A percentile compares a stretch with the other conserved stretches of the same genome.
Evolutionary conservation across 2,888 invertebrate genomes (phyloP).

Genomic region (Zhuqinia jingwanae): DNA sequence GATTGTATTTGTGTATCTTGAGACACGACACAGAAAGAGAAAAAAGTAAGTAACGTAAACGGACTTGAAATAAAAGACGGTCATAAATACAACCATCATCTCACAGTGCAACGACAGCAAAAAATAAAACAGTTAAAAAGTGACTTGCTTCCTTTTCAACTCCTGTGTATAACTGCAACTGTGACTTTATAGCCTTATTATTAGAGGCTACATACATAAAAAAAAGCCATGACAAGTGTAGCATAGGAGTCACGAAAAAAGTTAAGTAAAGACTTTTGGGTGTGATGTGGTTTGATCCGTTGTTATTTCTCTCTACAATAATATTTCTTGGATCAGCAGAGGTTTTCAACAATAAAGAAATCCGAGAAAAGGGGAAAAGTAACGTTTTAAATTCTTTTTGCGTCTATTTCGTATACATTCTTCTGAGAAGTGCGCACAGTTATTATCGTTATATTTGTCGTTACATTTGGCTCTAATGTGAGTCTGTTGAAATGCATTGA

Average conservation of each 20-base stretch:
- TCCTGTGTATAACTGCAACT: too few species aligned
- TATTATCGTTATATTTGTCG: constrained; percentile 26
- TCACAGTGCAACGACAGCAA: not conserved
- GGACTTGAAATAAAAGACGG: constrained; percentile 53
- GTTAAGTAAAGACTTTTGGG: too few species aligned
- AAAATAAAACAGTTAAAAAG: not conserved
- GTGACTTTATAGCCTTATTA: too few species aligned
- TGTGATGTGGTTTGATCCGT: too few species aligned
- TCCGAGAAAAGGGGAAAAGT: not conserved
- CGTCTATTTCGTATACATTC: not conserved
- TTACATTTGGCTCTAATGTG: not conserved
- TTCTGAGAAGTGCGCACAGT: not conserved
- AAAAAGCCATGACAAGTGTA: too few species aligned
- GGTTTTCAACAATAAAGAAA: too few species aligned
- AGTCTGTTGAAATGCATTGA: not conserved
- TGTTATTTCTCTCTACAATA: constrained; percentile 12
- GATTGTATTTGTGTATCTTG: constrained; percentile 14
- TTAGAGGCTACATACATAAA: too few species aligned
- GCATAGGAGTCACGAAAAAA: too few species aligned
- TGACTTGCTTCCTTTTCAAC: too few species aligned
- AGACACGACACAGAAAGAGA: constrained; percentile 7
- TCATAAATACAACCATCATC: constrained; percentile 55
- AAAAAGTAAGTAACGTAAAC: not conserved
- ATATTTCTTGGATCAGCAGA: not conserved
- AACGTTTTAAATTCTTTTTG: constrained; percentile 7